Conservation (phyloP, 2,888 invertebrate genomes). For the Sphaerophoria taeniata region DNA sequence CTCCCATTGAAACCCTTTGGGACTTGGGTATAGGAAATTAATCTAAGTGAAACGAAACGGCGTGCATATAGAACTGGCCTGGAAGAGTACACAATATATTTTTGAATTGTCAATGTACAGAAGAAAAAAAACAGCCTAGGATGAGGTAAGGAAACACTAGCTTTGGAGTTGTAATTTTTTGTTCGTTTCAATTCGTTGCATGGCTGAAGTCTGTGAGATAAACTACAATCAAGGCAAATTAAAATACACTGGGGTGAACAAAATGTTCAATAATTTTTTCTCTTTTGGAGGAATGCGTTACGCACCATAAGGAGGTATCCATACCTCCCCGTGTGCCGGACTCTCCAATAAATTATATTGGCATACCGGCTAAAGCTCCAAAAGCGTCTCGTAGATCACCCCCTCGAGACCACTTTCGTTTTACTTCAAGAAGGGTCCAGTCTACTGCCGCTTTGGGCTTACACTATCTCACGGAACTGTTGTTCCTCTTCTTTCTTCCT, state of each 20-base stretch:
- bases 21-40: slow-evolving; percentile 25
- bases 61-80: slow-evolving; percentile 25
- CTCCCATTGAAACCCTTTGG: slow-evolving; percentile 3
- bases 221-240: slow-evolving; percentile 49
- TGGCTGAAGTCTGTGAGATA: slow-evolving; percentile 42
- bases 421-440: no score
- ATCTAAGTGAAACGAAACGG: slow-evolving; percentile 9
- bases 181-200: slow-evolving; percentile 7
- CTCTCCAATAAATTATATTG: no score
- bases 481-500: no score
- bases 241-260: slow-evolving; percentile 33
- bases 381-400: no score
- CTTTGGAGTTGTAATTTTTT: slow-evolving; percentile 31
- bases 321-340: no score
- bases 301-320: no score
- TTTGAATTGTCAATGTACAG: slow-evolving; percentile 16
- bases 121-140: background rate
- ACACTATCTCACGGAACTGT: no score
- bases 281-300: no score
- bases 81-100: slow-evolving; percentile 27
- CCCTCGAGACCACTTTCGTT: no score
- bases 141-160: background rate
- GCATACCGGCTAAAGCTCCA: no score
- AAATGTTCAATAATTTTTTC: no score
- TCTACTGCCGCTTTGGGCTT: no score